Evolutionary conservation across 2,888 invertebrate genomes (phyloP).

Genomic region (Terebella lapidaria): DNA sequence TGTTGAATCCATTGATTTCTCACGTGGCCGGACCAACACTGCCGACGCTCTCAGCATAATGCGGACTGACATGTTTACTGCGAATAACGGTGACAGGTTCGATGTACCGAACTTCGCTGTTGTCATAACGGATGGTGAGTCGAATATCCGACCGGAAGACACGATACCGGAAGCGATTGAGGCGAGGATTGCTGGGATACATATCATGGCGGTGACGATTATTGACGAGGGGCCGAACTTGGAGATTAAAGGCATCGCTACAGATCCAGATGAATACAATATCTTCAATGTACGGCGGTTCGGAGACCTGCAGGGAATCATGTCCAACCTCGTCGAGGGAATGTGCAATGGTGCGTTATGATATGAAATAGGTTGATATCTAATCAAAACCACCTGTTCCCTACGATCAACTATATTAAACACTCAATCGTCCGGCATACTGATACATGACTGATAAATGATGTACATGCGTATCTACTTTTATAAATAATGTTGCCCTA

Average conservation of each 20-base stretch:
- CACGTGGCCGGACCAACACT: conserved; percentile 15
- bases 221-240: conserved; percentile 11
- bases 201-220: conserved; percentile 21
- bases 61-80: conserved; percentile 16
- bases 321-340: neutral
- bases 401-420: too few species aligned
- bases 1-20: conserved; percentile 7
- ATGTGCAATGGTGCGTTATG: conserved; percentile 18
- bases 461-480: too few species aligned
- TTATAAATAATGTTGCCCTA: neutral
- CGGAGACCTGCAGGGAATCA: conserved; percentile 9
- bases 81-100: conserved; percentile 18
- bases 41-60: conserved; percentile 13
- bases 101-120: conserved; percentile 24
- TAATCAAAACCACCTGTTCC: too few species aligned
- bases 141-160: conserved; percentile 26
- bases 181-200: conserved; percentile 17
- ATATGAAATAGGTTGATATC: too few species aligned
- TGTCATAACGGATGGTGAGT: conserved; percentile 39
- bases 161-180: conserved; percentile 20
- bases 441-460: too few species aligned
- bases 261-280: conserved; percentile 15
- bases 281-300: conserved; percentile 15
- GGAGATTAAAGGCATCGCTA: conserved; percentile 21
- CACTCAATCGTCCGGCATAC: too few species aligned